Conservation (phyloP, 2,113 vertebrate species). For the Chionomys nivalis region DNA sequence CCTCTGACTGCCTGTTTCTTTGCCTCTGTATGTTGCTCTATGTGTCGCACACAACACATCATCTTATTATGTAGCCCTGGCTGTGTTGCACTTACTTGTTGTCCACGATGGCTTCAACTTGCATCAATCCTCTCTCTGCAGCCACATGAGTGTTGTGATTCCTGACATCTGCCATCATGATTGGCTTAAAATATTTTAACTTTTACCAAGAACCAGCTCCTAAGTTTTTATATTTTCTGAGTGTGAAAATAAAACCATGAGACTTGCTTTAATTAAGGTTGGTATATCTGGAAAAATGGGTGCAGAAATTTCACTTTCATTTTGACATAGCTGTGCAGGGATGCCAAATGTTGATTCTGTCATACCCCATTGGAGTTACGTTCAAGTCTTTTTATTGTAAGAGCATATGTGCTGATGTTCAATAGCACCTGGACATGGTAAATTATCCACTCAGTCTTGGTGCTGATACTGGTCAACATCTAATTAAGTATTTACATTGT, state of each 20-base stretch:
- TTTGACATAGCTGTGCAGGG: background rate
- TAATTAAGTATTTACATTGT: background rate
- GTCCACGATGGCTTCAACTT: background rate
- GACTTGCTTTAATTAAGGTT: background rate
- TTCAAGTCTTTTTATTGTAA: background rate
- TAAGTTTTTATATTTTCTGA: background rate
- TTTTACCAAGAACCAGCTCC: no score
- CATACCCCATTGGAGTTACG: background rate
- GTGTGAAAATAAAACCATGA: background rate
- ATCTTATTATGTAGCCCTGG: no score
- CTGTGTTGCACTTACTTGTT: background rate
- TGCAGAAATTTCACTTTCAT: background rate
- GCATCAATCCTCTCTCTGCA: background rate
- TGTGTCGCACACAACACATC: no score
- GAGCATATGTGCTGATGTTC: background rate
- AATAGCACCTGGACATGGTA: background rate
- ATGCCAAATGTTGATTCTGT: background rate
- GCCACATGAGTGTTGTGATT: background rate
- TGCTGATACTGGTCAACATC: background rate
- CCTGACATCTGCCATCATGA: background rate
- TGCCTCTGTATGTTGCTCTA: background rate
- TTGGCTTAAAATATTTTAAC: background rate
- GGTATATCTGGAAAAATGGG: background rate
- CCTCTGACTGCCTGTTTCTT: background rate
- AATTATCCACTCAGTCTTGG: background rate